phyloP scores from a whole-genome alignment of 2,888 invertebrate species.

The Phalangium opilio region DNA sequence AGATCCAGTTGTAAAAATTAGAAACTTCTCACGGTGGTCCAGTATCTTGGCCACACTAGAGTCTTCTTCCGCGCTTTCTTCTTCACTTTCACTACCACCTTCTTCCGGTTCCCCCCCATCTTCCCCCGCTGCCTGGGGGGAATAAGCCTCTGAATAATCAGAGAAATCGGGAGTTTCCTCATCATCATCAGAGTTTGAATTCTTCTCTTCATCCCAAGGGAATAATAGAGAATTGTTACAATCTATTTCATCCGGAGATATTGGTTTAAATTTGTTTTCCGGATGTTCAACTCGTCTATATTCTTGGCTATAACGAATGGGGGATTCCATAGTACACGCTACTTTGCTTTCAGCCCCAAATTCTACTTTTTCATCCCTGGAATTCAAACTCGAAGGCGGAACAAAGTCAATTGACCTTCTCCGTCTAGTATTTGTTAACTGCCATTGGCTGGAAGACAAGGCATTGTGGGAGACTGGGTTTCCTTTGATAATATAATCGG shows the following conservation, averaged over 20 bases:
- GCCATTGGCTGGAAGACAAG: conserved; percentile 5
- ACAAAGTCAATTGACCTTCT: background rate
- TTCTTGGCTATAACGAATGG: conserved; percentile 47
- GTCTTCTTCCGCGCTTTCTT: conserved; percentile 11
- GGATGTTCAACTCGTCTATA: conserved; percentile 40
- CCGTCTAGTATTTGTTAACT: conserved; percentile 2
- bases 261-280: background rate
- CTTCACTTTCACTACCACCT: conserved; percentile 14
- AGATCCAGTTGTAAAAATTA: conserved; percentile 68
- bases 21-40: conserved; percentile 40
- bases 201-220: conserved; percentile 19
- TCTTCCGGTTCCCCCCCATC: background rate
- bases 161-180: background rate
- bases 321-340: conserved; percentile 38
- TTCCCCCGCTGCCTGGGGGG: background rate
- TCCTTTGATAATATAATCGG: conserved; percentile 15
- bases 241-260: conserved; percentile 6
- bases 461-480: conserved; percentile 20
- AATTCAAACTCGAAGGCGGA: background rate
- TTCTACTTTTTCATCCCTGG: conserved; percentile 8
- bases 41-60: conserved; percentile 20
- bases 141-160: background rate
- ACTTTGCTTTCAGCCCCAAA: conserved; percentile 16
- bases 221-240: conserved; percentile 13
- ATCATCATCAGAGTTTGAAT: conserved; percentile 5